phyloP scores from a whole-genome alignment of 92 coral and sea anemone genomes.

The Virgularia gustaviana region DNA sequence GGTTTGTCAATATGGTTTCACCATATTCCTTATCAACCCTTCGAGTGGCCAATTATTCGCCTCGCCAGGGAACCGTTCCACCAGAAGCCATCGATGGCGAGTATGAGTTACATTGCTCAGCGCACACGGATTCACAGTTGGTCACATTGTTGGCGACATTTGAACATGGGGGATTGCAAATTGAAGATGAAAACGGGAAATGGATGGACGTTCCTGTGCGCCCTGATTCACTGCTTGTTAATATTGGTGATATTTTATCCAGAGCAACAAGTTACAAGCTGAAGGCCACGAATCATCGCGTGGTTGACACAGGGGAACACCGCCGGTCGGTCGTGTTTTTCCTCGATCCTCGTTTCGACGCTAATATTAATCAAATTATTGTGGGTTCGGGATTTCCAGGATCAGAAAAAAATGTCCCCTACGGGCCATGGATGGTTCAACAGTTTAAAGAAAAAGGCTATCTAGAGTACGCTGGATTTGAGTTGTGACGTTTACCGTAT shows the following conservation, averaged over 20 bases:
- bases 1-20: constrained; percentile 47
- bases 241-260: constrained; percentile 54
- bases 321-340: constrained; percentile 55
- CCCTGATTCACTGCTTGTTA: constrained; percentile 40
- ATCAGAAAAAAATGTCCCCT: constrained; percentile 1
- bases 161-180: constrained; percentile 47
- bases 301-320: constrained; percentile 40
- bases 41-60: constrained; percentile 45
- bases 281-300: constrained; percentile 54
- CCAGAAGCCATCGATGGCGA: constrained; percentile 43
- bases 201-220: constrained; percentile 51
- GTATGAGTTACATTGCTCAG: constrained; percentile 34
- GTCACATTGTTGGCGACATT: constrained; percentile 48
- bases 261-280: constrained; percentile 31
- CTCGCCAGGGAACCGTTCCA: constrained; percentile 23
- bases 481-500: no score
- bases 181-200: constrained; percentile 23
- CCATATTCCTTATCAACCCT: constrained; percentile 50
- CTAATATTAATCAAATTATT: constrained; percentile 37
- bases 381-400: neutral
- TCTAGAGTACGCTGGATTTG: constrained; percentile 42
- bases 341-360: constrained; percentile 53
- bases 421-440: constrained; percentile 42
- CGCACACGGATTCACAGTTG: constrained; percentile 47
- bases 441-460: constrained; percentile 13